Base-by-base conservation (phyloP, 2,888 invertebrate species). In the Fragum whitleyi region DNA sequence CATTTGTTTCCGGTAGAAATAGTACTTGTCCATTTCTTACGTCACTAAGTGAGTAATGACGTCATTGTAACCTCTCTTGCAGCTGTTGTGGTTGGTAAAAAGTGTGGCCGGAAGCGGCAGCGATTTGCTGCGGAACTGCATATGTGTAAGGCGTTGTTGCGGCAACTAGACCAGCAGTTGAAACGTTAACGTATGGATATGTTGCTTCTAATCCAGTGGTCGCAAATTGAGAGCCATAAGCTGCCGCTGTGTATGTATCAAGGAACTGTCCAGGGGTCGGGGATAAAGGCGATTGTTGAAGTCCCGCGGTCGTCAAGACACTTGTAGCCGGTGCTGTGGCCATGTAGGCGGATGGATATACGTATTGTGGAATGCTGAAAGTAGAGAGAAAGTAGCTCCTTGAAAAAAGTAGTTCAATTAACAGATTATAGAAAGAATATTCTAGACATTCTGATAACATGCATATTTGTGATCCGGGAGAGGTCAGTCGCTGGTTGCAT, bases 11-110 rank as follows among this genome's bases (percentile, higher is more conserved):
- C 26, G 65, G 65, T 65, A 65, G 42, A 42, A 65, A 65, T 42
- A 65, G 42, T 42, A 42, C 39, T 29, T 62, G 39, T 42, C 65
- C 65, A 65, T 65, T 42, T 65, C 65, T 21, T 65, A 65, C 65
- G 26, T 65, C 65, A 65, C 65, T 65, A 65, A 32, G 2, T 9
- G 65, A 23, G 26, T 42, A 5, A 65, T 65, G 42, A 65, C 70
- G 70, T 86, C 88, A 90, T 88, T 91, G 89, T 88, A 92, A 88
- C 28, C 92, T 79, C 61, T 92, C 92, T 79, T 91, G 92, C 6
- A 92, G 87, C 77, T 90, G 92, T 79, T 89, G 90, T 32, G 91
- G 87, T 71, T 92, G 92, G 83, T 88, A 91, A 57, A 90, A 87
- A 42, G 90, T 88, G 72, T 88, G 88, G 28, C 86, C 85, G 21